Base-by-base conservation (phyloP, 2,888 invertebrate genomes). In the Barypeithes pellucidus region DNA sequence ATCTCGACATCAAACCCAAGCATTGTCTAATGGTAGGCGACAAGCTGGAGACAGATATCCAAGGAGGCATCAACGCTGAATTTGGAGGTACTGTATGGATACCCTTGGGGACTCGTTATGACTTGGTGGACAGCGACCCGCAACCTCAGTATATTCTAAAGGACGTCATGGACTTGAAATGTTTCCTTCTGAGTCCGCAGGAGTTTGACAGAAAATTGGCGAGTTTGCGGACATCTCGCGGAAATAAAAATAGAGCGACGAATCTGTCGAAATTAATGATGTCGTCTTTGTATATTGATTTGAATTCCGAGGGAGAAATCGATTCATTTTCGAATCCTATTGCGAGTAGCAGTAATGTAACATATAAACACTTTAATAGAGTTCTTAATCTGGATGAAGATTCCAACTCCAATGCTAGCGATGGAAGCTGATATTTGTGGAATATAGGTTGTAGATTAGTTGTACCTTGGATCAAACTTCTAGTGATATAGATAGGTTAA, bases 31-130 rank as follows among this genome's bases (percentile, higher is more conserved):
- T 96, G 95, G 78, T 82, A 81, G 95, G 95, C 57, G 96, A 96
- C 84, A 95, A 94, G 84, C 86, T 95, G 79, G 95, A 95, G 85
- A 95, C 95, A 41, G 96, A 96, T 85, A 95, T 96, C 81, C 89
- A 92, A 90, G 95, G 95, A 75, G 95, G 94, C 29, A 91, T 91
- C 80, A 88, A 92, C 84, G 94, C 95, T 36, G 91, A 92, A 78
- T 72, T 84, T 73, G 93, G 92, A 12, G 93, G 92, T 36, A 95
- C 95, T 0, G 92, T 95, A 18, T 95, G 95, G 95, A 89, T 94
- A 78, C 94, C 94, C 29, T 85, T 92, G 50, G 87, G 87, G 68
- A 87, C 87, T 63, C 80, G 81, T 12, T 80, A 82, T 41, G 79
- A 82, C 24, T 36, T 81, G 24, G 84, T 86, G 22, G 81, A 80